These are phyloP conservation scores for Myopa tessellatipennis DNA, from an alignment of 2,888 invertebrate genomes.

Conservation along the genomic window DNA sequence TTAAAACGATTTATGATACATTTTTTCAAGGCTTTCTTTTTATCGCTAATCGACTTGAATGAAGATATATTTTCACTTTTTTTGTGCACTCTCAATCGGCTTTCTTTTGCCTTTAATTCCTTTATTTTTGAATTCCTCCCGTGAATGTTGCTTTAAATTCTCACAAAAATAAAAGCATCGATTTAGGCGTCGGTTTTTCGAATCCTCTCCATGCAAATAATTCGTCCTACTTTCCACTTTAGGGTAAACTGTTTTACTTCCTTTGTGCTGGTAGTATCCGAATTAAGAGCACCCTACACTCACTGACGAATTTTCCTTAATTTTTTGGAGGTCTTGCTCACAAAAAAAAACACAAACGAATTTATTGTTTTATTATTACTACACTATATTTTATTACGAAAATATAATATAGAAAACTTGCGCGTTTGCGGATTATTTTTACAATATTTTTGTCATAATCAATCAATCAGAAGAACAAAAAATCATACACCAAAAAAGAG, in stretches of 20 bases:
- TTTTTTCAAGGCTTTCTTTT: too few relatives aligned
- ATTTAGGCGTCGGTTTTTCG: neutral
- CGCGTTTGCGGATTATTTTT: conserved; percentile 50
- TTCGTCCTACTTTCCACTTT: too few relatives aligned
- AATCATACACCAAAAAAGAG: neutral
- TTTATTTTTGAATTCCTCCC: conserved; percentile 1
- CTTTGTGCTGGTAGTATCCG: too few relatives aligned
- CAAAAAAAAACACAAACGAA: conserved; percentile 16
- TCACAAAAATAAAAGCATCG: conserved; percentile 10
- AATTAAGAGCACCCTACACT: too few relatives aligned
- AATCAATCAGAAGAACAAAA: conserved; percentile 31
- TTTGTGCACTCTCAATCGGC: neutral
- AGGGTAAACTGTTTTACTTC: too few relatives aligned
- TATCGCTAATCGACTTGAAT: too few relatives aligned
- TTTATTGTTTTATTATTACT: conserved; percentile 55
- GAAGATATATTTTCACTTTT: too few relatives aligned
- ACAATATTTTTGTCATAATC: conserved; percentile 30
- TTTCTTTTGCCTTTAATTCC: conserved; percentile 10
- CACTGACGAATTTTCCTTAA: neutral
- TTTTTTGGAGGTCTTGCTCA: neutral
- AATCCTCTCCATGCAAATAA: too few relatives aligned
- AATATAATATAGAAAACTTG: conserved; percentile 64
- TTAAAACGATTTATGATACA: too few relatives aligned
- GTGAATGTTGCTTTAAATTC: neutral
- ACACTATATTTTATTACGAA: conserved; percentile 62